Percentiles rank a stretch among this genome's conserved stretches.
Evolutionary conservation across 1,140 invertebrate species (phyloP).

Genomic region (Caenorhabditis briggsae): DNA sequence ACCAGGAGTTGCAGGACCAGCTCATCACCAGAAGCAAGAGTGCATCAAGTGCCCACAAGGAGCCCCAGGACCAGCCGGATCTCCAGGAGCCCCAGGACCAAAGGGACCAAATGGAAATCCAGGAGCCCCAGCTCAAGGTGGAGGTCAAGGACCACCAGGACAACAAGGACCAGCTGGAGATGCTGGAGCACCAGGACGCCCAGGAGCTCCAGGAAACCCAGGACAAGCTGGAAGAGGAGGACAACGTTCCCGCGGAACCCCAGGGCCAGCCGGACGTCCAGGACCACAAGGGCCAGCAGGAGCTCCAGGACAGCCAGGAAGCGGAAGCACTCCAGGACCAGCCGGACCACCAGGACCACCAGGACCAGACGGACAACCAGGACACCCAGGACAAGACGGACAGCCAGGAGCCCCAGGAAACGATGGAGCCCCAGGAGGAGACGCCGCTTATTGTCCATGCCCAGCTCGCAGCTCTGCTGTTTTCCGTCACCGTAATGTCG

Average conservation of each 20-base stretch:
- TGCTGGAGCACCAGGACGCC: constrained; percentile 18
- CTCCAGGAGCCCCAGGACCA: constrained; percentile 25
- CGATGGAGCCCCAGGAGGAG: constrained; percentile 24
- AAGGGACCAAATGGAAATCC: constrained; percentile 44
- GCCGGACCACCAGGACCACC: constrained; percentile 41
- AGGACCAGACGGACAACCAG: constrained; percentile 32
- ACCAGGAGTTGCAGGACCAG: constrained; percentile 38
- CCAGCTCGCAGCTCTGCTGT: constrained; percentile 33
- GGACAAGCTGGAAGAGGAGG: constrained; percentile 44
- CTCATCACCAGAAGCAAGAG: constrained; percentile 26
- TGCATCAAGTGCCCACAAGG: constrained; percentile 51
- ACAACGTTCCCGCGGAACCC: constrained; percentile 28
- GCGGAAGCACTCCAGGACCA: constrained; percentile 46
- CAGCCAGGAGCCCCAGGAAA: constrained; percentile 51
- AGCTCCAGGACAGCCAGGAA: constrained; percentile 33
- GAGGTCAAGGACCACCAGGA: constrained; percentile 49
- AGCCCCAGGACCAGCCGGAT: constrained; percentile 49
- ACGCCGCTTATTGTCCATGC: constrained; percentile 55
- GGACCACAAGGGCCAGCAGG: constrained; percentile 46
- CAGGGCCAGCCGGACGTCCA: constrained; percentile 52
- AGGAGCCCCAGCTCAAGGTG: constrained; percentile 40
- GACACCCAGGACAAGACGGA: constrained; percentile 31
- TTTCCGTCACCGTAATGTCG: constrained; percentile 38
- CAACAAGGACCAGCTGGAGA: constrained; percentile 53
- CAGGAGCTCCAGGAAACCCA: constrained; percentile 38